Evolutionary conservation across 2,888 invertebrate genomes (phyloP).

Genomic region (Cantharis rufa): DNA sequence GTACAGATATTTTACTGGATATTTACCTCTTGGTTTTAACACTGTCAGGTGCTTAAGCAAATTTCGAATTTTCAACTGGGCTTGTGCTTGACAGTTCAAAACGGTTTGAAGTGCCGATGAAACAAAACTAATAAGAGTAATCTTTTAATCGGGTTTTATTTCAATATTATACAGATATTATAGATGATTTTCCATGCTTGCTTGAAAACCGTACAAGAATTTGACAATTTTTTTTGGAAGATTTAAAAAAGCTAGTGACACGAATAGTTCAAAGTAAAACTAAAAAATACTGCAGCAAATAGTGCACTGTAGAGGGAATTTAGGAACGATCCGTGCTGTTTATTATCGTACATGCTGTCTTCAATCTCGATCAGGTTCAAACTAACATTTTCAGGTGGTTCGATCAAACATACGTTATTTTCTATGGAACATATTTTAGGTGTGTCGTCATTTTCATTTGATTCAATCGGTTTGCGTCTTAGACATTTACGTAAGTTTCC

Average conservation of each 20-base stretch:
- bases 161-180: background rate
- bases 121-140: no score
- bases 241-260: constrained; percentile 9
- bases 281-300: constrained; percentile 16
- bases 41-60: no score
- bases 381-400: background rate
- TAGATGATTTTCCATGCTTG: background rate
- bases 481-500: background rate
- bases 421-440: background rate
- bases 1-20: no score
- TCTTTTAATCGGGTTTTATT: background rate
- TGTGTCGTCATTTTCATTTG: background rate
- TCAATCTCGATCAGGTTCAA: background rate
- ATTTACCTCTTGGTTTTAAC: no score
- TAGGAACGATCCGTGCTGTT: background rate
- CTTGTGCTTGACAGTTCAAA: no score
- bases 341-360: background rate
- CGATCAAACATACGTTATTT: background rate
- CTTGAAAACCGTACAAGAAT: background rate
- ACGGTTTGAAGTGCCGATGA: no score
- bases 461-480: background rate
- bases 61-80: no score
- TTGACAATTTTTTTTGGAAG: background rate
- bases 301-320: constrained; percentile 12
- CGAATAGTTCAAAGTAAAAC: constrained; percentile 25